Base-by-base conservation (phyloP, 37 sponge, comb jelly and placozoan species). In the Axinella damicornis region DNA sequence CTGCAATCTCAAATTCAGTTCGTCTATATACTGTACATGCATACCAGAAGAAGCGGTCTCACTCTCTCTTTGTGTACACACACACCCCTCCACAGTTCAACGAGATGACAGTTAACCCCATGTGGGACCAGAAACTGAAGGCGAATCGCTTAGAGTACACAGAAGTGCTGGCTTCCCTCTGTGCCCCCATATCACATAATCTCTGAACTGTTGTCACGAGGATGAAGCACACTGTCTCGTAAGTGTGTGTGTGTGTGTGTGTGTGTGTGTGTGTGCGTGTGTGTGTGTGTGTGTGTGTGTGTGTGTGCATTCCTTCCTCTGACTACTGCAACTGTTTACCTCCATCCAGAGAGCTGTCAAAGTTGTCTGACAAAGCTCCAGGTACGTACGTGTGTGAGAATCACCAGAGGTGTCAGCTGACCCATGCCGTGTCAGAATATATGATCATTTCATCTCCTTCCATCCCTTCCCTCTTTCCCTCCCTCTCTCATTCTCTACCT, bases 181-280 rank as follows among this genome's bases (percentile, higher is more conserved):
- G 60, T 0, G 24, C 71, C 18, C 90, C 87, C 0, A 53, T 89
- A 46, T 22, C 75, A 33, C 36, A n/a, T 14, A 82, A 93, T 6
- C 57, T 89, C 31, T 81, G 89, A 53, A 57, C 39, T 53, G 76
- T 61, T 28, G 83, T 93, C 24, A 74, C 85, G 61, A 70, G 72
- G n/a, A 64, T 89, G 59, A 90, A 93, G 53, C 89, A 93, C 69
- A 86, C 81, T 33, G 86, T 93, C 27, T 30, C 55, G 83, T 82
- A 33, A 27, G 72, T 37, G 46, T 46, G 46, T 46, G 46, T 46
- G 46, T 46, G 46, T 46, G 46, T 46, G 46, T 46, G 46, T 73
- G 84, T 33, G 25, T 46, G 57, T 71, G 41, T 25, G 41, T 27
- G 72, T 35, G 69, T 30, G 69, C 66, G 21, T 84, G 56, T 74